Conservation (phyloP, 2,888 invertebrate genomes). For the Vandiemenella viatica region DNA sequence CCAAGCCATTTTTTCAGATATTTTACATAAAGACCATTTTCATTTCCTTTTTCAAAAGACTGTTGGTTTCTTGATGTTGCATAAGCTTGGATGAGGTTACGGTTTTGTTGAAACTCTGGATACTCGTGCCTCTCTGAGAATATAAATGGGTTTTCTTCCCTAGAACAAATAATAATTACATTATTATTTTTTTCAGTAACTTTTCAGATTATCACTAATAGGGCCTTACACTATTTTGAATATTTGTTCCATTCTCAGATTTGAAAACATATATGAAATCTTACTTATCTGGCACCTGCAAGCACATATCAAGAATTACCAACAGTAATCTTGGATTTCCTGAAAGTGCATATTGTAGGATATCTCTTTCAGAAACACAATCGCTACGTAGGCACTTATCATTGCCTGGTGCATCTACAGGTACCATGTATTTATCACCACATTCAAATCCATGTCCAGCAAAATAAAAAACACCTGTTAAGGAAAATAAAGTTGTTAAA, state of each 20-base stretch:
- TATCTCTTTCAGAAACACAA: slow-evolving; percentile 34
- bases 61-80: slow-evolving; percentile 26
- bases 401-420: slow-evolving; percentile 32
- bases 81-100: slow-evolving; percentile 31
- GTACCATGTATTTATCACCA: slow-evolving; percentile 36
- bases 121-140: slow-evolving; percentile 11
- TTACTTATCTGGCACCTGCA: slow-evolving; percentile 34
- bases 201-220: not conserved
- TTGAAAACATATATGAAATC: not conserved
- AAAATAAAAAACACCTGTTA: slow-evolving; percentile 38
- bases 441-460: slow-evolving; percentile 41
- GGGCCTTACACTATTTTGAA: too few species aligned
- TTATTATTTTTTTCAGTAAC: not conserved
- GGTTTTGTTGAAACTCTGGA: too few species aligned
- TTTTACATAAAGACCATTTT: slow-evolving; percentile 26
- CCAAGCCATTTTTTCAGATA: slow-evolving; percentile 30
- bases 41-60: slow-evolving; percentile 22
- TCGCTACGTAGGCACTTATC: slow-evolving; percentile 27
- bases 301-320: slow-evolving; percentile 41
- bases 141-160: slow-evolving; percentile 23
- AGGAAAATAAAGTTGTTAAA: too few species aligned
- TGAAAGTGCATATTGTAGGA: slow-evolving; percentile 30
- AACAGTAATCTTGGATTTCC: slow-evolving; percentile 34
- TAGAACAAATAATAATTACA: slow-evolving; percentile 13
- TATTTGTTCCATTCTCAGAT: not conserved